Evolutionary conservation across 1,140 invertebrate species (phyloP), one percentile per base, ranked within the genome.

Genomic region (Choristoneura fumiferana): DNA sequence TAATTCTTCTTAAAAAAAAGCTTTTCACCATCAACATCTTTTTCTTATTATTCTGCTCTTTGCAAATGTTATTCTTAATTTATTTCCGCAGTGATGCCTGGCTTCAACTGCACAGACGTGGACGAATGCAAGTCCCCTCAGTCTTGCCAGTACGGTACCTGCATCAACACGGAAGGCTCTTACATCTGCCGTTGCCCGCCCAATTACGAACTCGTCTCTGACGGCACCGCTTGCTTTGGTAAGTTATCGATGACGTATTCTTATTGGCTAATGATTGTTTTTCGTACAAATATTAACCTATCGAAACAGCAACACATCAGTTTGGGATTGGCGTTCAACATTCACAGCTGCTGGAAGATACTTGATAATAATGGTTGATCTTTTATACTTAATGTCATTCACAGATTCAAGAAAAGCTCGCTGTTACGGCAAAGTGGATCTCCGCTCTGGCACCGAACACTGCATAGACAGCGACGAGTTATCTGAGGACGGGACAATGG

Each of bases 131-230:
- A 91, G 55, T 91, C 92, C 34, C 95, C 95, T 74, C 94, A 93
- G 55, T 92, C 92, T 54, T 95, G 94, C 71, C 84, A 91, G 40
- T 91, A 93, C 63, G 92, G 93, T 54, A 79, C 87, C 18, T 96
- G 95, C 84, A 84, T 93, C 40, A 98, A 98, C 81, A 93, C 92
- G 5, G 93, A 94, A 73, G 97, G 96, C 55, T 93, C 93, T 56
- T 98, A 95, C 80, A 89, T 93, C 54, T 98, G 97, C 83, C 91
- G 94, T 13, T 98, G 96, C 81, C 94, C 95, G 33, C 92, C 94
- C 57, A 95, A 95, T 34, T 95, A 95, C 73, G 91, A 93, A 39
- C 94, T 91, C 3, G 87, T 87, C 37, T 87, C 89, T 53, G 92
- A 78, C 90, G 92, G 74, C 35, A 89, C 87, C 37, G 86, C 89